Evolutionary conservation across 1,140 invertebrate genomes (phyloP).

Genomic region (Drosophila chauvacae): DNA sequence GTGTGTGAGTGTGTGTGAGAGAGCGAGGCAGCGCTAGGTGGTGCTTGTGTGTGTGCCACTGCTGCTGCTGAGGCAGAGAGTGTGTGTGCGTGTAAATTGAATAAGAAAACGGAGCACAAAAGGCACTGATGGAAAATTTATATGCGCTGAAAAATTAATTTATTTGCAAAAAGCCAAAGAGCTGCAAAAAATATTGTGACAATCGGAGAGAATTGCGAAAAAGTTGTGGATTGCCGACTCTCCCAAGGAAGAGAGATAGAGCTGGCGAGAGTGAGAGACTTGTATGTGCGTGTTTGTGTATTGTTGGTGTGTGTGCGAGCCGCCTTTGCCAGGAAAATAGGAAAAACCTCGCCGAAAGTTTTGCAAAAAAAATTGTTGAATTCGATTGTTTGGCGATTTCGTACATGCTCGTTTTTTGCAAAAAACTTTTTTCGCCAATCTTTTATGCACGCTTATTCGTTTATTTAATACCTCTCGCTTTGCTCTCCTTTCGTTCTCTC

Average conservation of each 20-base stretch:
- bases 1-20: conserved; percentile 38
- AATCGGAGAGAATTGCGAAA: conserved; percentile 33
- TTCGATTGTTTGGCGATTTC: conserved; percentile 40
- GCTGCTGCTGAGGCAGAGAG: conserved; percentile 15
- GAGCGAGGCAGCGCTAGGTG: conserved; percentile 47
- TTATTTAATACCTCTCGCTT: conserved; percentile 60
- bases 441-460: conserved; percentile 74
- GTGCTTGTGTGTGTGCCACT: conserved; percentile 22
- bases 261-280: conserved; percentile 13
- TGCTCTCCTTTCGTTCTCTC: conserved; percentile 15
- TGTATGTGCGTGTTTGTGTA: conserved; percentile 15
- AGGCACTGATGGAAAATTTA: conserved; percentile 73
- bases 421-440: conserved; percentile 67
- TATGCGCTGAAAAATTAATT: conserved; percentile 69
- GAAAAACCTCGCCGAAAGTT: conserved; percentile 38
- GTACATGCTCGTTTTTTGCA: conserved; percentile 38
- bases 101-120: conserved; percentile 77
- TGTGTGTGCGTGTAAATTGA: conserved; percentile 76
- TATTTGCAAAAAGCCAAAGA: conserved; percentile 54
- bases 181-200: conserved; percentile 56
- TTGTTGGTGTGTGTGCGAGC: conserved; percentile 20
- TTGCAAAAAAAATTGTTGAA: conserved; percentile 43
- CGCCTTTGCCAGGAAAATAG: conserved; percentile 39
- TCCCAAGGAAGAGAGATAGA: conserved; percentile 15
- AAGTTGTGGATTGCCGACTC: conserved; percentile 51